Evolutionary conservation across 2,888 invertebrate species (phyloP).

Genomic region (Neoscelio sp.): DNA sequence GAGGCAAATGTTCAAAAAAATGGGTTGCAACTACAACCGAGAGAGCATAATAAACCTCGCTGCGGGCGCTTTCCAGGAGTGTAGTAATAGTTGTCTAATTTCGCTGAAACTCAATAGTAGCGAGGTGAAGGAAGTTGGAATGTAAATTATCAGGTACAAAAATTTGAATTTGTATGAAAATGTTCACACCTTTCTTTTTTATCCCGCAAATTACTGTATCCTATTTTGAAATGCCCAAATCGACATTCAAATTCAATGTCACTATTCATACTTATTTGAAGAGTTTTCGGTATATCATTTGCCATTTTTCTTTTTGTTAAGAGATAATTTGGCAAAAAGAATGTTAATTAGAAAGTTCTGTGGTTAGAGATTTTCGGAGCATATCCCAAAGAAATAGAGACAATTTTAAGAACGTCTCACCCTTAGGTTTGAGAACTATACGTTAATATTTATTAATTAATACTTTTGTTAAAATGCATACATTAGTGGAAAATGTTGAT

Average conservation of each 20-base stretch:
- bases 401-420: no score
- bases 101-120: constrained; percentile 36
- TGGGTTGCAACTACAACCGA: constrained; percentile 14
- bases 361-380: no score
- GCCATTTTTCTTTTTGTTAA: no score
- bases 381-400: no score
- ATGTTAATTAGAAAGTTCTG: no score
- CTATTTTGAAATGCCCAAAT: constrained; percentile 21
- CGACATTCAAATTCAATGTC: constrained; percentile 4
- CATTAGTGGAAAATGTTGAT: no score
- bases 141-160: constrained; percentile 45
- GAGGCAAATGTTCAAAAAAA: constrained; percentile 18
- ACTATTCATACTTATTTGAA: background rate
- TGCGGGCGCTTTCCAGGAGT: constrained; percentile 39
- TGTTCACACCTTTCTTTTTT: constrained; percentile 60
- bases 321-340: no score
- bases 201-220: constrained; percentile 31
- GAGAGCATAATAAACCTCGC: constrained; percentile 39
- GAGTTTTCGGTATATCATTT: no score
- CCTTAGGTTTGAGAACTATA: no score
- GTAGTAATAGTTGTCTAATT: constrained; percentile 60
- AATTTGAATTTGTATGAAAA: constrained; percentile 63
- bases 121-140: constrained; percentile 30
- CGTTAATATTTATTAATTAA: no score
- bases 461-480: no score